These are phyloP conservation scores for Orchestia grillus DNA, from an alignment of 1,140 invertebrate genomes.

Conservation along the genomic window DNA sequence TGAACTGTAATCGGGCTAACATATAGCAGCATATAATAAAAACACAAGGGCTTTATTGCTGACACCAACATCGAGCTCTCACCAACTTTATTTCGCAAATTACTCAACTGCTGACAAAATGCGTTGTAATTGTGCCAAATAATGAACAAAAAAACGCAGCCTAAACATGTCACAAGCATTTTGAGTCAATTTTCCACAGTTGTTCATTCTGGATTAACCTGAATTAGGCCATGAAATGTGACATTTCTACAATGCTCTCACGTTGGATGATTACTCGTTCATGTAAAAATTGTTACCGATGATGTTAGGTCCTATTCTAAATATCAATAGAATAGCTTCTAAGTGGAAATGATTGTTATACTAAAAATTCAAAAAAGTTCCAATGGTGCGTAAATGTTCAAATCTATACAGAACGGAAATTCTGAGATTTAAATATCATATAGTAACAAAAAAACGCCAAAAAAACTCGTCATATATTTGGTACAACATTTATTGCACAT, in stretches of 20 bases:
- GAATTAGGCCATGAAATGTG: no score
- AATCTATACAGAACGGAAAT: neutral
- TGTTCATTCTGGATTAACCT: neutral
- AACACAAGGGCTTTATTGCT: neutral
- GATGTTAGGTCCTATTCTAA: no score
- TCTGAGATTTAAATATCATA: neutral
- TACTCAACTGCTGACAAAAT: neutral
- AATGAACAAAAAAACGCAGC: neutral
- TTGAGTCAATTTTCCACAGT: neutral
- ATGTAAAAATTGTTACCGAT: no score
- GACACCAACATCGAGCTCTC: neutral
- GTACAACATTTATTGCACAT: neutral
- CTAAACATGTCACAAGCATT: neutral
- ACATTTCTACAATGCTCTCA: no score
- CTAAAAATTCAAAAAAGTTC: neutral
- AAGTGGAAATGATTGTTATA: neutral
- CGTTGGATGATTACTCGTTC: no score
- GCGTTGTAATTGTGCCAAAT: neutral
- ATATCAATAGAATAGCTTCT: neutral
- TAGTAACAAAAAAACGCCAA: neutral
- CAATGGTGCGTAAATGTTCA: neutral
- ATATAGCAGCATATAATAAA: neutral
- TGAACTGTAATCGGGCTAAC: conserved; percentile 3
- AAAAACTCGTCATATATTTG: neutral
- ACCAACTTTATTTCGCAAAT: neutral